Evolutionary conservation across 1,140 invertebrate genomes (phyloP), one percentile per base, ranked within the genome.

Genomic region (Drosophila kanapiae): DNA sequence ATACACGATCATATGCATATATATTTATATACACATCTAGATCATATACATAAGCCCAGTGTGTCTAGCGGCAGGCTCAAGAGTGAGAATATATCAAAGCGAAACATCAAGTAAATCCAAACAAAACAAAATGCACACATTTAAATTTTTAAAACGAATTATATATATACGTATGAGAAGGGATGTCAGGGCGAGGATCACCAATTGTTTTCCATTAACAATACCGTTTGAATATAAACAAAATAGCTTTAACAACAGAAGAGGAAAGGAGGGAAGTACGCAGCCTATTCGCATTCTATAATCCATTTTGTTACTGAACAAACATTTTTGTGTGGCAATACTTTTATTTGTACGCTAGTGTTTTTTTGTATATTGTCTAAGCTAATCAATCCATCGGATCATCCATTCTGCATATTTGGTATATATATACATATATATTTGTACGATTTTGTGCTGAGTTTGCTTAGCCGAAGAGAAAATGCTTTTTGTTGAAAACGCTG

Each of bases 41-140:
- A 82, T 61, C 62, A 77, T 81, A 48, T 78, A 56, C 53, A 56
- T 71, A 88, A 85, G 82, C 82, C 82, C 82, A 86, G 82, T 90
- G 82, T 90, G 85, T 87, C 84, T 82, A 85, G 82, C 68, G 56
- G 78, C 79, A 78, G 77, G 84, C 80, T 88, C 80, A 88, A 85
- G 84, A 88, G 84, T 88, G 84, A 88, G 84, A 88, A 84, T 88
- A 75, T 75, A 75, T 75, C 61, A 51, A 62, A 62, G 35, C 51
- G 38, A 38, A 58, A 42, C 47, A 68, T 64, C 33, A 63, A 49
- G 13, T 60, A 42, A 68, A 62, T 6, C 11, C 11, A 49, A 64
- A 75, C 60, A 75, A 54, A 76, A 40, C 49, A 33, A 16, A 72
- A 63, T 3, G 48, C 49, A 69, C 51, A 84, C 72, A 77, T 69